These are phyloP conservation scores for Calephelis nemesis DNA, from an alignment of 1,140 invertebrate genomes.

Conservation along the genomic window DNA sequence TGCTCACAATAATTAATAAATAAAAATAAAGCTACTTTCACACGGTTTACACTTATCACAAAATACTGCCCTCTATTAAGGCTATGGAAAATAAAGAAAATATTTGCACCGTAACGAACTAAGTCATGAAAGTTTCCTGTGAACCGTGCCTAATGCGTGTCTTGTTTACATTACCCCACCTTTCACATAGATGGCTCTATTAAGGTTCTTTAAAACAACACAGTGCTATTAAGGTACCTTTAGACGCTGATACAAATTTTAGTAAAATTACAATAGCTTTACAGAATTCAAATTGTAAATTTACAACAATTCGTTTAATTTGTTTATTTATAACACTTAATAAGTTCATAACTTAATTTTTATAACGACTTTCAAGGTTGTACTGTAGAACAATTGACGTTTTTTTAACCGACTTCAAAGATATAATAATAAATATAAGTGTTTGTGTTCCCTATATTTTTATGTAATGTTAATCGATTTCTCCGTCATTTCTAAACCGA, in stretches of 20 bases:
- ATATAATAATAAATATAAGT: too few relatives aligned
- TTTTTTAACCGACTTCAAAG: too few relatives aligned
- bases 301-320: not conserved
- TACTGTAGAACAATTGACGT: too few relatives aligned
- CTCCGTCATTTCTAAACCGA: too few relatives aligned
- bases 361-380: too few relatives aligned
- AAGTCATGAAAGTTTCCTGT: not conserved
- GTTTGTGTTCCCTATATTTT: too few relatives aligned
- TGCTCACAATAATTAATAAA: too few relatives aligned
- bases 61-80: not conserved
- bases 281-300: not conserved
- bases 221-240: not conserved
- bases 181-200: slow-evolving; percentile 7
- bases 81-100: not conserved
- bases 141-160: not conserved
- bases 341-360: too few relatives aligned
- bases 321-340: too few relatives aligned
- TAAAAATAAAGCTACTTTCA: too few relatives aligned
- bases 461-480: too few relatives aligned
- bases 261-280: too few relatives aligned
- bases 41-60: not conserved
- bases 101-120: not conserved
- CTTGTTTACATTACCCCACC: slow-evolving; percentile 10
- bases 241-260: not conserved
- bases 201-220: not conserved